Evolutionary conservation across 2,888 invertebrate species (phyloP).

Genomic region (Drosophila sordidula): DNA sequence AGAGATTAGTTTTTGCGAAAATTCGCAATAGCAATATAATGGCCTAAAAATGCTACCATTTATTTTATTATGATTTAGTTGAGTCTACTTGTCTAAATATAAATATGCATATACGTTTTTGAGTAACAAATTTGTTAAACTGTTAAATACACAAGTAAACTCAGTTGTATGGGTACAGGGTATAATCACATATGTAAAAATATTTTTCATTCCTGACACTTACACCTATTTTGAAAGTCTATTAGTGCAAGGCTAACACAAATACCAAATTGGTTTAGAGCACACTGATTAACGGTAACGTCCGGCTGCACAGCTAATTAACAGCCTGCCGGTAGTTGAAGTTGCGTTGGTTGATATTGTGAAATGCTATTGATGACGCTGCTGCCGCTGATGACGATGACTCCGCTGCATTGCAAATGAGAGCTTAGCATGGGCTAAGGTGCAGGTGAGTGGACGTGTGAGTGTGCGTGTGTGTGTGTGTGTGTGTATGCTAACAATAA

Average conservation of each 20-base stretch:
- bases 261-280: conserved; percentile 22
- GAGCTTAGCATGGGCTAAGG: conserved; percentile 39
- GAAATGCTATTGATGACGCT: conserved; percentile 37
- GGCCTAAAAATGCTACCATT: not conserved
- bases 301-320: conserved; percentile 33
- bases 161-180: not conserved
- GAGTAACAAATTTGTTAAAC: too few species aligned
- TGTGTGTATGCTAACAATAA: conserved; percentile 46
- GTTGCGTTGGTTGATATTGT: conserved; percentile 24
- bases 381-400: conserved; percentile 21
- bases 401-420: conserved; percentile 39
- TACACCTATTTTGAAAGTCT: conserved; percentile 4
- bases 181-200: not conserved
- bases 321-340: conserved; percentile 29
- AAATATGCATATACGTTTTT: too few species aligned
- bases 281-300: conserved; percentile 36
- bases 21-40: conserved; percentile 4
- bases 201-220: conserved; percentile 15
- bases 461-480: not conserved
- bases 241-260: conserved; percentile 21
- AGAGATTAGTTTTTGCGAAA: conserved; percentile 4
- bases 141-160: not conserved
- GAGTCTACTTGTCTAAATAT: not conserved
- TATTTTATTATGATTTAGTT: not conserved
- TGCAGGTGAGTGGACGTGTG: conserved; percentile 20